Evolutionary conservation across 2,113 vertebrate genomes (phyloP).

Genomic region (Chunga burmeisteri): DNA sequence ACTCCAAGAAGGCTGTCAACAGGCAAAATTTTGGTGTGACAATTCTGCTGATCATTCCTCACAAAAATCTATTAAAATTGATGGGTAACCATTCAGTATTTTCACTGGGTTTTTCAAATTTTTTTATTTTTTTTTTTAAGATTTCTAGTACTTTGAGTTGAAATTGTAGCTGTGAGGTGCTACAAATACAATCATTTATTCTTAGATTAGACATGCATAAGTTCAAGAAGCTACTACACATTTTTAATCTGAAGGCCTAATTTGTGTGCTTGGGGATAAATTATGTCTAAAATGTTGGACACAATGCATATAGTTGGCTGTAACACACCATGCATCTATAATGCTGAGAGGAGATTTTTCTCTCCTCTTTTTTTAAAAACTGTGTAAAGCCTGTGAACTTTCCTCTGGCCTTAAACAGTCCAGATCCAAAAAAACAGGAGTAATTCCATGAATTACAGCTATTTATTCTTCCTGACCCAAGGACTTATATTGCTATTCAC

Average conservation of each 20-base stretch:
- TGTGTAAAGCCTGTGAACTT: not conserved
- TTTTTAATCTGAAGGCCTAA: not conserved
- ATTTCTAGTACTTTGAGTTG: not conserved
- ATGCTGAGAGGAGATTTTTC: not conserved
- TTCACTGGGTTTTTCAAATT: not conserved
- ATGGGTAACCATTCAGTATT: not conserved
- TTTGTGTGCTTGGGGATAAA: not conserved
- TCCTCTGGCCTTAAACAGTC: not conserved
- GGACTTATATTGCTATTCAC: not conserved
- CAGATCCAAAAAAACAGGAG: not conserved
- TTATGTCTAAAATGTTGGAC: not conserved
- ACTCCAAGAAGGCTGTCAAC: not conserved
- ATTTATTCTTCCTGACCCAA: not conserved
- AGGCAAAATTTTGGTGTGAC: not conserved
- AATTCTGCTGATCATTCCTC: not conserved
- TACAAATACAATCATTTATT: not conserved
- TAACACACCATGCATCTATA: not conserved
- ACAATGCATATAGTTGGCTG: not conserved
- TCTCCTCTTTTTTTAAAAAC: not conserved
- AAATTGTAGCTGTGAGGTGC: not conserved
- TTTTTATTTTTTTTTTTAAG: not conserved
- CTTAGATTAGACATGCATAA: not conserved
- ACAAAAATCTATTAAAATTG: not conserved
- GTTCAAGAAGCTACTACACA: not conserved
- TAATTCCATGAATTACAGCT: slow-evolving; percentile 26